A percentile compares a stretch with the other conserved stretches of the same genome.
These are phyloP conservation scores for Thecophora atra DNA, from an alignment of 2,888 invertebrate genomes.

Conservation along the genomic window DNA sequence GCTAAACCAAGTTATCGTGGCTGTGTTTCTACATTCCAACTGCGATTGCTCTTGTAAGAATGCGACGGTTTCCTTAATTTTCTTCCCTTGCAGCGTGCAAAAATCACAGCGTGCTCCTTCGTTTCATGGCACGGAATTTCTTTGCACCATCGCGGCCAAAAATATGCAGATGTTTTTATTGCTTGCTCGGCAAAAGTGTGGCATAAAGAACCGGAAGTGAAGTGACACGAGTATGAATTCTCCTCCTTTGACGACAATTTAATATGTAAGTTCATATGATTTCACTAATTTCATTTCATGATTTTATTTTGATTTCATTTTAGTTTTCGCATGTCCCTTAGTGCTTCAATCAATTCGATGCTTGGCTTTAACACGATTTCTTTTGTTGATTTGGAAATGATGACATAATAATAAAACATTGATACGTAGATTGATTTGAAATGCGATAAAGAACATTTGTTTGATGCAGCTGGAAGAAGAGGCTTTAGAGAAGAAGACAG, in stretches of 20 bases:
- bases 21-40: background rate
- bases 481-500: background rate
- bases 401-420: background rate
- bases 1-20: constrained; percentile 20
- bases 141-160: background rate
- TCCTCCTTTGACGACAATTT: constrained; percentile 47
- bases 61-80: background rate
- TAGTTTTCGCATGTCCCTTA: background rate
- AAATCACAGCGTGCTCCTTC: constrained; percentile 9
- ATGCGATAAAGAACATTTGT: background rate
- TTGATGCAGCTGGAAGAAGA: background rate
- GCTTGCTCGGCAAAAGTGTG: background rate
- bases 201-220: constrained; percentile 54
- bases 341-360: background rate
- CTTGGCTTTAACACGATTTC: background rate
- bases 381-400: background rate
- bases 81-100: constrained; percentile 24
- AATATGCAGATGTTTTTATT: constrained; percentile 34
- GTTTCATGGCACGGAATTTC: constrained; percentile 21
- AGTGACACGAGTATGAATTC: constrained; percentile 60
- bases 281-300: background rate
- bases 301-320: background rate
- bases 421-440: background rate
- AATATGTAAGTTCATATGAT: too few species aligned
- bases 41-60: background rate